Evolutionary conservation across 2,113 vertebrate genomes (phyloP).

Genomic region (Thamnaconus septentrionalis): DNA sequence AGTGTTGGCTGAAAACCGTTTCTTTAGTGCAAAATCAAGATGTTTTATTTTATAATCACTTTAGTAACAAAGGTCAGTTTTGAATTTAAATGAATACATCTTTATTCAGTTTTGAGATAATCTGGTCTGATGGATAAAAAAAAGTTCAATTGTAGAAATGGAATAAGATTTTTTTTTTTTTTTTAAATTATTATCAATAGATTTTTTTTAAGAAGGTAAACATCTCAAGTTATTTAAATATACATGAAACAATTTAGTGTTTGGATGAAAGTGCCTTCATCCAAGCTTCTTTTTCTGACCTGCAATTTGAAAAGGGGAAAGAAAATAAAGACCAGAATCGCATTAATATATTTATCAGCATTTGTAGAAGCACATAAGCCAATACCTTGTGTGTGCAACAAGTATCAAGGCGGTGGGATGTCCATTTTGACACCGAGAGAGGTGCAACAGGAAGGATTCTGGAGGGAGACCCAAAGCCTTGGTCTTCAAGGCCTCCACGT

Average conservation of each 20-base stretch:
- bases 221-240: too few relatives aligned
- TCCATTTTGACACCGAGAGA: slow-evolving; percentile 62
- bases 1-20: too few relatives aligned
- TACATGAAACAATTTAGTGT: not conserved
- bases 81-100: not conserved
- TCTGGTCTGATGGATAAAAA: too few relatives aligned
- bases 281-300: slow-evolving; percentile 63
- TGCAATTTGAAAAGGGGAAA: slow-evolving; percentile 13
- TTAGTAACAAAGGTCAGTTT: too few relatives aligned
- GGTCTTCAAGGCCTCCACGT: slow-evolving; percentile 53
- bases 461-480: slow-evolving; percentile 64
- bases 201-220: too few relatives aligned
- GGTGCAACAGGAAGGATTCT: slow-evolving; percentile 68
- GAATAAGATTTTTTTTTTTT: too few relatives aligned
- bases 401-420: slow-evolving; percentile 64
- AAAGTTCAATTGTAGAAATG: too few relatives aligned
- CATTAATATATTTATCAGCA: not conserved
- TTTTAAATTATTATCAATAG: too few relatives aligned
- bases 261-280: slow-evolving; percentile 38
- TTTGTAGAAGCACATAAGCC: not conserved
- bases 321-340: not conserved
- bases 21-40: too few relatives aligned
- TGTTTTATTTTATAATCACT: too few relatives aligned
- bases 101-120: not conserved
- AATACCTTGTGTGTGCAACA: slow-evolving; percentile 61